Conservation (phyloP, 1,140 invertebrate species). For the Tigriopus japonicus region DNA sequence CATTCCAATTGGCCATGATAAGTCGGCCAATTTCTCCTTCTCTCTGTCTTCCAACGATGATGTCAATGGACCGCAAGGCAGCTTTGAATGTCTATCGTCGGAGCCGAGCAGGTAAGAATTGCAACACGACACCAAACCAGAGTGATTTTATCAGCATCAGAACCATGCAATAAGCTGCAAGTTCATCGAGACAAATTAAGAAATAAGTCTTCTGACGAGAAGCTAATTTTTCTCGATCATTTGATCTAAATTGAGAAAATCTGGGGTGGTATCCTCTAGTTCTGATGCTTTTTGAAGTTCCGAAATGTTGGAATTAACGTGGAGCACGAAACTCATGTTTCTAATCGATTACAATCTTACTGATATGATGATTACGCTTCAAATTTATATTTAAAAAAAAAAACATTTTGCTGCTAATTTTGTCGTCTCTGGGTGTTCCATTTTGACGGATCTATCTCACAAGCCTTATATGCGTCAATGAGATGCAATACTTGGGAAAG, state of each 20-base stretch:
- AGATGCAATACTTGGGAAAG: background rate
- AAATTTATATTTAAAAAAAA: no score
- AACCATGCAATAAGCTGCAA: background rate
- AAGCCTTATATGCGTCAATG: background rate
- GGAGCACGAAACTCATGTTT: no score
- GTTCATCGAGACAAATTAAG: no score
- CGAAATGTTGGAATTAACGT: no score
- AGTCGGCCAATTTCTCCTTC: conserved; percentile 4
- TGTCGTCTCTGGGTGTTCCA: no score
- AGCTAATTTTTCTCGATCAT: background rate
- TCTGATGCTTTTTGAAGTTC: no score
- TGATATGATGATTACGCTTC: background rate
- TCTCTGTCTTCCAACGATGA: conserved; percentile 2
- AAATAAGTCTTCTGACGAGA: no score
- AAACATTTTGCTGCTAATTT: no score
- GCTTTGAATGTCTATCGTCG: conserved; percentile 7
- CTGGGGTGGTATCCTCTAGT: no score
- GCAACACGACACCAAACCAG: no score
- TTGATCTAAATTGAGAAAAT: no score
- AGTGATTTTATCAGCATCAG: background rate
- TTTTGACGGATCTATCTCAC: no score
- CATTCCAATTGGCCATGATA: background rate
- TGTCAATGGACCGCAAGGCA: background rate
- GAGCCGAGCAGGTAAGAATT: background rate
- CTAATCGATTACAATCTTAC: background rate